Evolutionary conservation across 2,888 invertebrate genomes (phyloP).

Genomic region (Caenorhabditis zanzibari): DNA sequence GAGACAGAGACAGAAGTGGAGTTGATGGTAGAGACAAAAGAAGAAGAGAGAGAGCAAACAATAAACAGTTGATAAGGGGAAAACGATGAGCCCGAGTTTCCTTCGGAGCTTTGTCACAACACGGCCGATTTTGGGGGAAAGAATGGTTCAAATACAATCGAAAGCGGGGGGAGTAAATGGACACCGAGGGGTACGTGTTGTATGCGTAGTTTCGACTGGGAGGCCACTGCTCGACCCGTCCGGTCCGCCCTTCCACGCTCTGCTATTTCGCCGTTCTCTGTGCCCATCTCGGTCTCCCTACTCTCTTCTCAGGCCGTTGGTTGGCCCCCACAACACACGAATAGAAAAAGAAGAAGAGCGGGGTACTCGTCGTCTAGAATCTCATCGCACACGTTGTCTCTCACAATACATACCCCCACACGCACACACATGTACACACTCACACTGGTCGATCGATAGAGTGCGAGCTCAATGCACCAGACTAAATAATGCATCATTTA

Average conservation of each 20-base stretch:
- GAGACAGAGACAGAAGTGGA: slow-evolving; percentile 36
- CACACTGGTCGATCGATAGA: slow-evolving; percentile 44
- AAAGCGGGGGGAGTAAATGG: slow-evolving; percentile 48
- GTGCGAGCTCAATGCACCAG: slow-evolving; percentile 49
- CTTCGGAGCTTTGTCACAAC: slow-evolving; percentile 48
- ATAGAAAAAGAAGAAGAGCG: slow-evolving; percentile 36
- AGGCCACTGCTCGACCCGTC: slow-evolving; percentile 62
- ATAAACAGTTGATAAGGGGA: slow-evolving; percentile 51
- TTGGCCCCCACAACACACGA: slow-evolving; percentile 50
- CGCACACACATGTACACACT: slow-evolving; percentile 40
- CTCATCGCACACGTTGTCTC: slow-evolving; percentile 35
- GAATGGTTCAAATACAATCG: slow-evolving; percentile 58
- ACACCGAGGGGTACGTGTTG: slow-evolving; percentile 66
- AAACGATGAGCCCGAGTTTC: slow-evolving; percentile 22
- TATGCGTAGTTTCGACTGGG: slow-evolving; percentile 66
- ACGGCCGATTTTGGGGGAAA: slow-evolving; percentile 36
- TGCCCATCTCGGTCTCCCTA: slow-evolving; percentile 38
- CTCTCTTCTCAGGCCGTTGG: slow-evolving; percentile 25
- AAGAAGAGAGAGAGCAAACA: slow-evolving; percentile 38
- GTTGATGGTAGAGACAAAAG: slow-evolving; percentile 38
- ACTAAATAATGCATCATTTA: slow-evolving; percentile 58
- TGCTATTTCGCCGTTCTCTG: slow-evolving; percentile 49
- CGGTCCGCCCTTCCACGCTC: slow-evolving; percentile 26
- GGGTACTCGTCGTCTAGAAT: slow-evolving; percentile 20
- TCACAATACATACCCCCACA: slow-evolving; percentile 26